Evolutionary conservation across 2,113 vertebrate genomes (phyloP).

Genomic region (Neodontobutis hainanensis): DNA sequence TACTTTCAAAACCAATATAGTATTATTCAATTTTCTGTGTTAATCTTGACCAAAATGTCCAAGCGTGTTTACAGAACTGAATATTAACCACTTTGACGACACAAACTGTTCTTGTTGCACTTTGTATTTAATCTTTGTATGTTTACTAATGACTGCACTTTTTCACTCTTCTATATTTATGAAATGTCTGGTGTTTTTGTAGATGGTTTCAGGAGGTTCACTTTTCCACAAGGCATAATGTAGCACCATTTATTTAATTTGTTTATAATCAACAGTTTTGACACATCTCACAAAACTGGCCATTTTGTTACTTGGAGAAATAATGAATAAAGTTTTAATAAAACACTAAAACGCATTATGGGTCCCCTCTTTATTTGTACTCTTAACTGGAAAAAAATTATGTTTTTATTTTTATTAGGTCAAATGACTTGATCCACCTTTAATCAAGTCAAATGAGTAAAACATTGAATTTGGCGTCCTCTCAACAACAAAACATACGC

Average conservation of each 20-base stretch:
- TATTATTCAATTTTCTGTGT: slow-evolving; percentile 47
- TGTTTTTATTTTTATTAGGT: too few species aligned
- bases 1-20: slow-evolving; percentile 43
- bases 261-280: slow-evolving; percentile 11
- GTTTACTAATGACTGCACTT: slow-evolving; percentile 56
- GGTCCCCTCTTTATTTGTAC: too few species aligned
- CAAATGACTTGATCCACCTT: too few species aligned
- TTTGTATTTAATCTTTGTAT: slow-evolving; percentile 47
- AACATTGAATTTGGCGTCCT: too few species aligned
- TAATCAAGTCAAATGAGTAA: too few species aligned
- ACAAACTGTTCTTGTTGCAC: slow-evolving; percentile 49
- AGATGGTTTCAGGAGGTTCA: slow-evolving; percentile 16
- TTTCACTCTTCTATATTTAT: slow-evolving; percentile 9
- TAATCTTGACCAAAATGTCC: slow-evolving; percentile 52
- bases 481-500: too few species aligned
- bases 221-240: slow-evolving; percentile 19
- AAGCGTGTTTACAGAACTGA: slow-evolving; percentile 54
- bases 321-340: slow-evolving; percentile 49
- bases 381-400: too few species aligned
- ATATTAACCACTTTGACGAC: not conserved
- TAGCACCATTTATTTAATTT: slow-evolving; percentile 43
- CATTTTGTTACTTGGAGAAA: slow-evolving; percentile 54
- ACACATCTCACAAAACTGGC: slow-evolving; percentile 33
- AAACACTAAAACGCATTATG: slow-evolving; percentile 11
- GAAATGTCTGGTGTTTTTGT: too few species aligned